Percentiles rank a stretch among this genome's conserved stretches.
These are phyloP conservation scores for Babyrousa celebensis DNA, from an alignment of 2,797 vertebrate species.

Conservation along the genomic window DNA sequence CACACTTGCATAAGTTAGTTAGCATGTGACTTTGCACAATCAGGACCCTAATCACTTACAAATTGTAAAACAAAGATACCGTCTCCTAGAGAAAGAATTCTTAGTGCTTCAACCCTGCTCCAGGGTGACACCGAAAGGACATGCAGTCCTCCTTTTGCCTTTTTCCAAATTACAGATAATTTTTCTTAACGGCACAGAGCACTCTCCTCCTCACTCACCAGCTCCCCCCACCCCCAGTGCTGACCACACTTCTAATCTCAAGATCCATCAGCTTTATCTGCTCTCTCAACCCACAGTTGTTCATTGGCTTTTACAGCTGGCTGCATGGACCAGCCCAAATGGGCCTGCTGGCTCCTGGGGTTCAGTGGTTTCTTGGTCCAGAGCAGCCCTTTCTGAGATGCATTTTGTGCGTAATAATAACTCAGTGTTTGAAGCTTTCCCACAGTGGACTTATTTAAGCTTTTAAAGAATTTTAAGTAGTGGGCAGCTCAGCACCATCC, in stretches of 20 bases:
- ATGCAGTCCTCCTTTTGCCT: neutral
- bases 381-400: neutral
- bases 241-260: neutral
- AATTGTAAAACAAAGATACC: constrained; percentile 18
- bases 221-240: neutral
- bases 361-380: neutral
- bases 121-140: neutral
- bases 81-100: neutral
- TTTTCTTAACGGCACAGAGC: neutral
- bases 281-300: neutral
- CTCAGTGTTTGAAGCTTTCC: neutral
- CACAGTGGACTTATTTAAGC: constrained; percentile 4
- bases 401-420: neutral
- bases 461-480: constrained; percentile 58
- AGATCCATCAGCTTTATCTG: neutral
- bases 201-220: neutral
- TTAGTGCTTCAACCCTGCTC: neutral
- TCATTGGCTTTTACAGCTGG: neutral
- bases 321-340: neutral
- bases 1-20: neutral
- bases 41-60: neutral
- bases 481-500: neutral
- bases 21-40: neutral
- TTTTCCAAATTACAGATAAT: neutral
- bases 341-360: neutral